Conservation (phyloP, 2,888 invertebrate genomes). For the Nymphalis polychloros region DNA sequence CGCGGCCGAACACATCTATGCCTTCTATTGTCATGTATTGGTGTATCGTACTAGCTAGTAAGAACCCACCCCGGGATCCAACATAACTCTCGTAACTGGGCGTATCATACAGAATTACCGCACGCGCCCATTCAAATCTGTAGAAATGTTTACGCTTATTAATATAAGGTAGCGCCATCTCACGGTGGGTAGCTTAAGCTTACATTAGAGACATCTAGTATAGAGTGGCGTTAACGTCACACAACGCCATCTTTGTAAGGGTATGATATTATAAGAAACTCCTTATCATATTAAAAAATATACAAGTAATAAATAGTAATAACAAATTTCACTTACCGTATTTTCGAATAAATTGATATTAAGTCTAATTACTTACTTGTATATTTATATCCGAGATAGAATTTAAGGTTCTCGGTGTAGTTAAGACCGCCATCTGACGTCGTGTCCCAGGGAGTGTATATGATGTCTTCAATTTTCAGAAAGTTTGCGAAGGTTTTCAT, state of each 20-base stretch:
- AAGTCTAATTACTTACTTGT: constrained; percentile 83
- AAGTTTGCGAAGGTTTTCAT: constrained; percentile 86
- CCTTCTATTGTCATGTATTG: constrained; percentile 73
- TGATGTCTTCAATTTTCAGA: constrained; percentile 70
- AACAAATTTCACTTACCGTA: not conserved
- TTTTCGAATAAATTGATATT: not conserved
- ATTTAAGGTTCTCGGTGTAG: constrained; percentile 83
- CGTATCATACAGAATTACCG: constrained; percentile 88
- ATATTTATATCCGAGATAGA: constrained; percentile 85
- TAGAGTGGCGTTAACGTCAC: constrained; percentile 27
- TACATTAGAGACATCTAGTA: constrained; percentile 35
- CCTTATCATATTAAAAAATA: not conserved
- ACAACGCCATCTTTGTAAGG: constrained; percentile 15
- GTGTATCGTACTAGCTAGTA: constrained; percentile 88
- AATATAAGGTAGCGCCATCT: constrained; percentile 40
- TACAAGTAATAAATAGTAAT: too few relatives aligned
- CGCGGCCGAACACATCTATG: constrained; percentile 58
- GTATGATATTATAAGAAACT: not conserved
- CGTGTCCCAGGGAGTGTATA: constrained; percentile 84
- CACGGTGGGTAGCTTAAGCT: not conserved
- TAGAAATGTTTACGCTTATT: constrained; percentile 37
- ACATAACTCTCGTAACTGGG: constrained; percentile 85
- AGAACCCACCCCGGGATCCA: constrained; percentile 88
- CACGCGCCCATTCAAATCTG: constrained; percentile 88
- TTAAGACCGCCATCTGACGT: constrained; percentile 78